These are phyloP conservation scores for Callyntrura sp. DNA, from an alignment of 2,888 invertebrate genomes.

Conservation along the genomic window DNA sequence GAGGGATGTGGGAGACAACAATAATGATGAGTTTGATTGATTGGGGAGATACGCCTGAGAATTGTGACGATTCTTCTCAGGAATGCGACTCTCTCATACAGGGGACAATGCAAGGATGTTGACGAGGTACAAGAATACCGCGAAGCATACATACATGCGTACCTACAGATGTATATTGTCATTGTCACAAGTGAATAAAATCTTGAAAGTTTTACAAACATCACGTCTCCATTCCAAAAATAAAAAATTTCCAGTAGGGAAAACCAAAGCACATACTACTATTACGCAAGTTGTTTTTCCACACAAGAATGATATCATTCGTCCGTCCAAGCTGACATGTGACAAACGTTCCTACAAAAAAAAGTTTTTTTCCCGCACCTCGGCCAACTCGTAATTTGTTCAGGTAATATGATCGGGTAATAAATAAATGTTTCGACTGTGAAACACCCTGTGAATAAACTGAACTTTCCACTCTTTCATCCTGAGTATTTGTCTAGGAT, in stretches of 20 bases:
- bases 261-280: neutral
- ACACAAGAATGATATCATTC: constrained; percentile 10
- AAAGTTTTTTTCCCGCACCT: constrained; percentile 11
- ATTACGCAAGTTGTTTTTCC: neutral
- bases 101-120: constrained; percentile 3
- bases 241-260: constrained; percentile 44
- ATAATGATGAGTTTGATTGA: constrained; percentile 48
- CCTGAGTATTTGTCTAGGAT: constrained; percentile 27
- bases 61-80: constrained; percentile 48
- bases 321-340: neutral
- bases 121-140: neutral
- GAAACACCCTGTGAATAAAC: neutral
- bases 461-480: neutral
- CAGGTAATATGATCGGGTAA: constrained; percentile 34
- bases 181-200: neutral
- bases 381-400: constrained; percentile 52
- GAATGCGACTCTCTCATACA: neutral
- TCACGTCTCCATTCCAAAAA: constrained; percentile 25
- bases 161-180: neutral
- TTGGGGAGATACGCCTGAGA: constrained; percentile 43
- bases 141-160: neutral
- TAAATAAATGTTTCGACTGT: neutral
- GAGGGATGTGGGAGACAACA: neutral
- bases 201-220: neutral
- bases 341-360: constrained; percentile 17